Evolutionary conservation across 2,797 vertebrate species (phyloP).

Genomic region (Meriones psammophilus): DNA sequence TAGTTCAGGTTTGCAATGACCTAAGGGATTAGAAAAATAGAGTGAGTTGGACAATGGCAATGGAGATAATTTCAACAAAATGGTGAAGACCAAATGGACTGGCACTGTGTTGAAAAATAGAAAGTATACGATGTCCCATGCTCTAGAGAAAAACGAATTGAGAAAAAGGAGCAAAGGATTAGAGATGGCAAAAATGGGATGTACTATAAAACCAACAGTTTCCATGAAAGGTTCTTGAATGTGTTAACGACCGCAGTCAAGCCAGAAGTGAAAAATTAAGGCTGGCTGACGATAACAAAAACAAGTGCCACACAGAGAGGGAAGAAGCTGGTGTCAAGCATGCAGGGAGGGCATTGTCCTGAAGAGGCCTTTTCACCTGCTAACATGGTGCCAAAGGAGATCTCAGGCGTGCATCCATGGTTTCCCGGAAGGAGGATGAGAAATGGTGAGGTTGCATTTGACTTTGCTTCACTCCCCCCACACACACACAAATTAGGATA

Average conservation of each 20-base stretch:
- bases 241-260: background rate
- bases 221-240: background rate
- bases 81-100: background rate
- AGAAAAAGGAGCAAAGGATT: background rate
- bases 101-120: background rate
- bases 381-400: background rate
- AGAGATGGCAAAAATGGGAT: background rate
- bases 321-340: background rate
- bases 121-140: background rate
- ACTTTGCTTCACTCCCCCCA: background rate
- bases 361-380: background rate
- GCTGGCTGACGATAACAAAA: background rate
- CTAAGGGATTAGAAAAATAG: background rate
- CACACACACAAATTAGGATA: conserved; percentile 23
- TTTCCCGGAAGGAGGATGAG: background rate
- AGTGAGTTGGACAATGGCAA: background rate
- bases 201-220: conserved; percentile 21
- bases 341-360: background rate
- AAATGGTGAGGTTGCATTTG: conserved; percentile 9
- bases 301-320: background rate
- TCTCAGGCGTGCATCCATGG: background rate
- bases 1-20: background rate
- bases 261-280: background rate
- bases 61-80: background rate
- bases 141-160: background rate